Evolutionary conservation across 2,113 vertebrate species (phyloP).

Genomic region (Rhabdomys dilectus): DNA sequence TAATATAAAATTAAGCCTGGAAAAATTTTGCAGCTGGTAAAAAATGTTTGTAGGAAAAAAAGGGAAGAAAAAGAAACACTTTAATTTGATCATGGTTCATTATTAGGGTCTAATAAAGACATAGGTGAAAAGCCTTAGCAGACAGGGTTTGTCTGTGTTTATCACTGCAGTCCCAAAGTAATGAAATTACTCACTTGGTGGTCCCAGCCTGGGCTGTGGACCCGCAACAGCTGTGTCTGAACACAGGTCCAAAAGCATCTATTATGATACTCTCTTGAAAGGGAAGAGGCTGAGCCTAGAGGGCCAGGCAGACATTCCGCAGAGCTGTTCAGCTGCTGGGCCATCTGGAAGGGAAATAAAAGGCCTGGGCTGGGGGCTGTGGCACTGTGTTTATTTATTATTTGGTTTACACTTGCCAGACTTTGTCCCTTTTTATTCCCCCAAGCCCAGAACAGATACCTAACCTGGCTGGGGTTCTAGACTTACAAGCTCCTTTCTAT

Average conservation of each 20-base stretch:
- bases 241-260: slow-evolving; percentile 64
- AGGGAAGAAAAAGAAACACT: slow-evolving; percentile 52
- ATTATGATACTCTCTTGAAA: slow-evolving; percentile 64
- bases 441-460: slow-evolving; percentile 39
- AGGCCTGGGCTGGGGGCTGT: slow-evolving; percentile 76
- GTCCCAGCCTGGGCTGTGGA: slow-evolving; percentile 56
- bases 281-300: neutral
- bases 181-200: slow-evolving; percentile 19
- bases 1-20: slow-evolving; percentile 39
- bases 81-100: slow-evolving; percentile 37
- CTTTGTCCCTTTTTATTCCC: slow-evolving; percentile 61
- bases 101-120: slow-evolving; percentile 3
- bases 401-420: slow-evolving; percentile 55
- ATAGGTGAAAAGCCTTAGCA: slow-evolving; percentile 18
- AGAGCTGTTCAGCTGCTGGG: slow-evolving; percentile 85
- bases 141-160: slow-evolving; percentile 18
- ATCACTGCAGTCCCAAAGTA: slow-evolving; percentile 43
- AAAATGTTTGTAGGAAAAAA: slow-evolving; percentile 9
- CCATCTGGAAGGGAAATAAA: slow-evolving; percentile 88
- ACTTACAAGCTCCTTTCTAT: slow-evolving; percentile 55
- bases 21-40: slow-evolving; percentile 48
- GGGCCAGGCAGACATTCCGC: slow-evolving; percentile 61
- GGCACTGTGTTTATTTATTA: slow-evolving; percentile 83
- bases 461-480: slow-evolving; percentile 13
- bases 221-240: slow-evolving; percentile 65